These are phyloP conservation scores for Merodon equestris DNA, from an alignment of 2,888 invertebrate species.

Conservation along the genomic window DNA sequence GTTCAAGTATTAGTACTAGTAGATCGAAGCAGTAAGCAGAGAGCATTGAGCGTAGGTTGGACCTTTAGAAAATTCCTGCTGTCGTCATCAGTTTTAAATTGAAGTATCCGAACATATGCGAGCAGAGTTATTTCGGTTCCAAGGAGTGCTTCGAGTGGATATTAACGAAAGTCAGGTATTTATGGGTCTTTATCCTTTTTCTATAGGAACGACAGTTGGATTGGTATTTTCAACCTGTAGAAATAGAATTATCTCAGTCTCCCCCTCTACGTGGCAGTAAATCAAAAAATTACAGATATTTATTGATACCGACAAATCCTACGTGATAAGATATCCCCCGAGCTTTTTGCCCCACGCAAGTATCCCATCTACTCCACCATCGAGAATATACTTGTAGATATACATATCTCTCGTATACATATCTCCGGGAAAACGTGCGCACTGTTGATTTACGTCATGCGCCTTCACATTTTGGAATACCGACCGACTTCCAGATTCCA, in stretches of 20 bases:
- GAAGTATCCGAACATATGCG: no score
- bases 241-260: conserved; percentile 11
- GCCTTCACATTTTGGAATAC: conserved; percentile 13
- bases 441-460: conserved; percentile 52
- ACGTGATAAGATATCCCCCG: conserved; percentile 27
- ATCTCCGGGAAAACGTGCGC: conserved; percentile 28
- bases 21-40: no score
- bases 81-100: no score
- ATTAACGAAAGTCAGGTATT: no score
- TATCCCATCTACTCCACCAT: no score
- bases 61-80: no score
- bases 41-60: no score
- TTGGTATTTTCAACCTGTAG: conserved; percentile 48
- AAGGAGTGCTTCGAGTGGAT: no score
- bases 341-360: conserved; percentile 35
- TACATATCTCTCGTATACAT: neutral
- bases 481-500: conserved; percentile 25
- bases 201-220: neutral
- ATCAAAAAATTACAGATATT: conserved; percentile 33
- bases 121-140: no score
- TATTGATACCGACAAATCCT: conserved; percentile 17
- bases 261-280: conserved; percentile 24
- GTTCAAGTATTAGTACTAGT: no score
- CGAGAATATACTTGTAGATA: no score
- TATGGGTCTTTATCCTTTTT: neutral